Evolutionary conservation across 2,888 invertebrate species (phyloP).

Genomic region (Labia minor): DNA sequence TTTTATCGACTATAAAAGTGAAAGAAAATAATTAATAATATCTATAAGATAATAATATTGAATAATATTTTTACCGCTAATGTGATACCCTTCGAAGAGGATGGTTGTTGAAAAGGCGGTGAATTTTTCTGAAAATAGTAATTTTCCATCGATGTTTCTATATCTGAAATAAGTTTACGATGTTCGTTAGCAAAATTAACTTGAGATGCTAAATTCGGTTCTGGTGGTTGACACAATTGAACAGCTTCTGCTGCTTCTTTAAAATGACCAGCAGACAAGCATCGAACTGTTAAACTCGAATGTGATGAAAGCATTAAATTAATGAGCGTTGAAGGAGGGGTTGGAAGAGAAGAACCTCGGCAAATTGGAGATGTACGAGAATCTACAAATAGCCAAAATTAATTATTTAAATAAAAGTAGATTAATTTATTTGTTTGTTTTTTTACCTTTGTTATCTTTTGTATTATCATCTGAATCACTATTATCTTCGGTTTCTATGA

Average conservation of each 20-base stretch:
- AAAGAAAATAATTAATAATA: not conserved
- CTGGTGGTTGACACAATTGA: constrained; percentile 36
- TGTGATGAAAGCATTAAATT: constrained; percentile 64
- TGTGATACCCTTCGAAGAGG: not conserved
- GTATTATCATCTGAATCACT: not conserved
- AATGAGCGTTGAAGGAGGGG: constrained; percentile 30
- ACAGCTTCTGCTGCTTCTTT: constrained; percentile 29
- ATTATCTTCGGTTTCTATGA: not conserved
- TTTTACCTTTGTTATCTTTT: not conserved
- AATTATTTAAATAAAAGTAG: too few species aligned
- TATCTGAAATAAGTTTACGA: not conserved
- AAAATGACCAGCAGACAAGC: constrained; percentile 61
- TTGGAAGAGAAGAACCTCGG: not conserved
- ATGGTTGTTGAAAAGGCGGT: not conserved
- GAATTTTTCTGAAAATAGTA: not conserved
- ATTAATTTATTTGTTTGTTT: too few species aligned
- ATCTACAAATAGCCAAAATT: not conserved
- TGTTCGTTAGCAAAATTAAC: constrained; percentile 1
- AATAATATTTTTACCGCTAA: not conserved
- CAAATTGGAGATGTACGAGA: not conserved
- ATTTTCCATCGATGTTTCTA: not conserved
- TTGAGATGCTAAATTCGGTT: not conserved
- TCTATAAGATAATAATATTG: not conserved
- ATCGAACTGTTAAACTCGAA: constrained; percentile 62
- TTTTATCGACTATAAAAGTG: constrained; percentile 32